Base-by-base conservation (phyloP, 30 jellyfish, hydroid and myxozoan genomes). In the Turritopsis rubra region DNA sequence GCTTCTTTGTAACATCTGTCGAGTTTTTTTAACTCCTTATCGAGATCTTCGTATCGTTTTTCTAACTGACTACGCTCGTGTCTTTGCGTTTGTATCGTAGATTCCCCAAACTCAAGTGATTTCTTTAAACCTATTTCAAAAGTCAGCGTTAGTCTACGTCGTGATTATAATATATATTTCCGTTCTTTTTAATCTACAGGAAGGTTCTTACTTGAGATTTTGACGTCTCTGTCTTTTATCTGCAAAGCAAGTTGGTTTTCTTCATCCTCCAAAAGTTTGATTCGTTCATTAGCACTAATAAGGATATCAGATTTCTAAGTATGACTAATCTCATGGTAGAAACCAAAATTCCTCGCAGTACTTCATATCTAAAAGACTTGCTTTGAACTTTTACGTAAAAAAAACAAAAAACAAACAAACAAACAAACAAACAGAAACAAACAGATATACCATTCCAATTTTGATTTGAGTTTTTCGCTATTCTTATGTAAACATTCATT, bases 401-500 rank as follows among this genome's bases (percentile, higher is more conserved):
- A n/a, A n/a, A n/a, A n/a, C n/a, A n/a, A n/a, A n/a, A n/a, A n/a
- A n/a, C n/a, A 16, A 22, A 68, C 16, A 68, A 22, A 16, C 8
- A 68, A 1, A 68, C 31, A 68, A 27, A 17, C 9, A 21, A 0
- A 75, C 22, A 26, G 18, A 75, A n/a, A 9, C 8, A 29, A 53
- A 21, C 16, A 1, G 3, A 75, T 87, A 7, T 22, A 89, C 97
- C 95, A 72, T 21, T 89, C 97, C 28, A 79, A 41, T 82, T 85
- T 83, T n/a, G 86, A 17, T 71, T 89, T 85, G 41, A 89, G 41
- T 54, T 81, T 73, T 52, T 89, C 94, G 29, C 81, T 66, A 26
- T 89, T 86, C 73, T 85, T 85, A 22, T 72, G 70, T 28, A 89
- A 75, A 80, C 87, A 72, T 9, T 81, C 91, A 85, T 89, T 89